A percentile compares a stretch with the other conserved stretches of the same genome.
phyloP scores from a whole-genome alignment of 1,140 invertebrate species.

The Drosophila orena region DNA sequence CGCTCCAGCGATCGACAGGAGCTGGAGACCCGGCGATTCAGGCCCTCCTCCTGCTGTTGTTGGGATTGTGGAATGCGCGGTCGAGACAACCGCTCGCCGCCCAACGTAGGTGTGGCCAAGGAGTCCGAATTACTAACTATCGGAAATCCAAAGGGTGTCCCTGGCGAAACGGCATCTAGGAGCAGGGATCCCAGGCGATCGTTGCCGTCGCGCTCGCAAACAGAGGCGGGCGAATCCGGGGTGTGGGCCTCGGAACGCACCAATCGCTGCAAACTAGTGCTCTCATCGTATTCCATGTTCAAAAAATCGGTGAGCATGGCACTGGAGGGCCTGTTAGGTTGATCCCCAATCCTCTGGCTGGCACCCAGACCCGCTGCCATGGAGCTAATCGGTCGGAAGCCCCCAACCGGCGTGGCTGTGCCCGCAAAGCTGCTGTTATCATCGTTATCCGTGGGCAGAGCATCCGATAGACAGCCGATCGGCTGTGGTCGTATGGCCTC shows the following conservation, averaged over 20 bases:
- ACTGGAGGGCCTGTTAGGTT: constrained; percentile 76
- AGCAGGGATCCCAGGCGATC: constrained; percentile 44
- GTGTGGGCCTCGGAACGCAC: constrained; percentile 84
- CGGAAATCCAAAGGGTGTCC: constrained; percentile 58
- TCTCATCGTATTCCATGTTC: constrained; percentile 82
- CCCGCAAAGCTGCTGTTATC: constrained; percentile 34
- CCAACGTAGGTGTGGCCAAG: constrained; percentile 32
- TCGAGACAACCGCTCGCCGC: constrained; percentile 61
- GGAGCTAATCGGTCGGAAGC: constrained; percentile 15
- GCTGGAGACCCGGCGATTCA: constrained; percentile 72
- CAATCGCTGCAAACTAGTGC: constrained; percentile 72
- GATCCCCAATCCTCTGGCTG: constrained; percentile 56
- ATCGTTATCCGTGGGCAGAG: constrained; percentile 85
- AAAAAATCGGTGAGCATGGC: constrained; percentile 83
- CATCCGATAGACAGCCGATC: constrained; percentile 90
- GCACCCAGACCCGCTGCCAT: constrained; percentile 12
- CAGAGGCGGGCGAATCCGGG: constrained; percentile 80
- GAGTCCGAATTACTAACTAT: constrained; percentile 39
- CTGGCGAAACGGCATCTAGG: constrained; percentile 51
- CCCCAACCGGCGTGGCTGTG: constrained; percentile 8
- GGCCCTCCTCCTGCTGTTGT: constrained; percentile 57
- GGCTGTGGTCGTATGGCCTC: constrained; percentile 87
- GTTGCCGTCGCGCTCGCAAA: constrained; percentile 72
- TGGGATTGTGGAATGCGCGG: constrained; percentile 46
- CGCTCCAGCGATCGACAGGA: constrained; percentile 85